Conservation (phyloP, 2,888 invertebrate species). For the Napeogenes inachia region DNA sequence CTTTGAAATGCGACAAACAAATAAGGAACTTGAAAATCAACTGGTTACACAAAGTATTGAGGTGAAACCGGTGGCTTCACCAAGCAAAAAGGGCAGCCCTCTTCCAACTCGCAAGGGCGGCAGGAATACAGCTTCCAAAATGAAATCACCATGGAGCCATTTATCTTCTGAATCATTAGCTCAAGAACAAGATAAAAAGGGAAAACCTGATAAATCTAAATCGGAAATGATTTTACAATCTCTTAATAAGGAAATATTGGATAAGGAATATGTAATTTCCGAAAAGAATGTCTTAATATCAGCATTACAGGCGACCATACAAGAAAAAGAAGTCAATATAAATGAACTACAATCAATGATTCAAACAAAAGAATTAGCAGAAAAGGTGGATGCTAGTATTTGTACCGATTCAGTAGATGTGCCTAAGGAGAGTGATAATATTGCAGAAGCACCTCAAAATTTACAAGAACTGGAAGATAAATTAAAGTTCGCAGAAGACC, state of each 20-base stretch:
- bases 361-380: slow-evolving; percentile 28
- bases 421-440: slow-evolving; percentile 15
- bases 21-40: slow-evolving; percentile 74
- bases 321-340: slow-evolving; percentile 37
- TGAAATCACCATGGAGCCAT: slow-evolving; percentile 69
- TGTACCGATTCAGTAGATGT: slow-evolving; percentile 39
- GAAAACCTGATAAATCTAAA: slow-evolving; percentile 55
- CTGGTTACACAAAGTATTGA: slow-evolving; percentile 53
- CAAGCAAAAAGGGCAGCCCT: slow-evolving; percentile 62
- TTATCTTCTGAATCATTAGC: slow-evolving; percentile 58
- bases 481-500: slow-evolving; percentile 61
- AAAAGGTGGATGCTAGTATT: slow-evolving; percentile 47
- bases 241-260: slow-evolving; percentile 68
- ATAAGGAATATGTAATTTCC: slow-evolving; percentile 63
- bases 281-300: slow-evolving; percentile 68
- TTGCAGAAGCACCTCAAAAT: slow-evolving; percentile 30
- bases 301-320: slow-evolving; percentile 44
- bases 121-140: slow-evolving; percentile 61
- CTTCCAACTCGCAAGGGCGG: slow-evolving; percentile 60
- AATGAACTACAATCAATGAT: slow-evolving; percentile 35
- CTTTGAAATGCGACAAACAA: slow-evolving; percentile 72
- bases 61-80: slow-evolving; percentile 47
- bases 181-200: slow-evolving; percentile 62
- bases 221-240: slow-evolving; percentile 63
- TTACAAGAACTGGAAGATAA: slow-evolving; percentile 56